These are phyloP conservation scores for Deroplatys truncata DNA, from an alignment of 2,888 invertebrate species.

Conservation along the genomic window DNA sequence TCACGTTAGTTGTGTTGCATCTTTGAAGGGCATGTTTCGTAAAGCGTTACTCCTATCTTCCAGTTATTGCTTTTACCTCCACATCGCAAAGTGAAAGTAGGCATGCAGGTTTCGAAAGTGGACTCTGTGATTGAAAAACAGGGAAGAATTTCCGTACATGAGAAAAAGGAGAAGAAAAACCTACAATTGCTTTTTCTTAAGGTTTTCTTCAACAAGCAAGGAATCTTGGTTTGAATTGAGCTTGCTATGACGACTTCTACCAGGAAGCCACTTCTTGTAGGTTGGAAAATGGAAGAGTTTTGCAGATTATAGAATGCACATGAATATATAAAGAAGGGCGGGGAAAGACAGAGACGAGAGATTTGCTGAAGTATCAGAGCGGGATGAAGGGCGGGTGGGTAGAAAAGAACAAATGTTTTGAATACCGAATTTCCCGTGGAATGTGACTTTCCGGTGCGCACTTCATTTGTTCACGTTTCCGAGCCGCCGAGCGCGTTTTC, in stretches of 20 bases:
- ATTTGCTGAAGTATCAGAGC: neutral
- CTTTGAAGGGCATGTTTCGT: too few relatives aligned
- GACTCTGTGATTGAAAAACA: neutral
- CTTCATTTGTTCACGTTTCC: constrained; percentile 30
- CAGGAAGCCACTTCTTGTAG: neutral
- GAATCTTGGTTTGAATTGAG: constrained; percentile 10
- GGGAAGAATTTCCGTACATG: neutral
- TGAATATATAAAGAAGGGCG: neutral
- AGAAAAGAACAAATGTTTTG: constrained; percentile 27
- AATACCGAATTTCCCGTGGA: constrained; percentile 29
- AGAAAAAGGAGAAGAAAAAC: neutral
- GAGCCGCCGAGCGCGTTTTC: constrained; percentile 27
- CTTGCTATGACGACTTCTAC: constrained; percentile 17
- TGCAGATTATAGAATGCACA: constrained; percentile 3
- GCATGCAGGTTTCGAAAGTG: neutral
- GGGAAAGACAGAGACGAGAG: neutral
- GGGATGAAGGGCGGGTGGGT: too few relatives aligned
- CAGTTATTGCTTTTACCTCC: too few relatives aligned
- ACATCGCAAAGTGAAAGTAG: neutral
- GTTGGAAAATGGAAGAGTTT: neutral
- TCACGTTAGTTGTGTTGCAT: too few relatives aligned
- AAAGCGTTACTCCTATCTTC: too few relatives aligned
- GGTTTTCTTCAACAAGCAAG: neutral
- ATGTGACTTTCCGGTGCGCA: constrained; percentile 29
- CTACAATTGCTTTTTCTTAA: neutral